Conservation (phyloP, 2,888 invertebrate species). For the Cephus nigrinus region DNA sequence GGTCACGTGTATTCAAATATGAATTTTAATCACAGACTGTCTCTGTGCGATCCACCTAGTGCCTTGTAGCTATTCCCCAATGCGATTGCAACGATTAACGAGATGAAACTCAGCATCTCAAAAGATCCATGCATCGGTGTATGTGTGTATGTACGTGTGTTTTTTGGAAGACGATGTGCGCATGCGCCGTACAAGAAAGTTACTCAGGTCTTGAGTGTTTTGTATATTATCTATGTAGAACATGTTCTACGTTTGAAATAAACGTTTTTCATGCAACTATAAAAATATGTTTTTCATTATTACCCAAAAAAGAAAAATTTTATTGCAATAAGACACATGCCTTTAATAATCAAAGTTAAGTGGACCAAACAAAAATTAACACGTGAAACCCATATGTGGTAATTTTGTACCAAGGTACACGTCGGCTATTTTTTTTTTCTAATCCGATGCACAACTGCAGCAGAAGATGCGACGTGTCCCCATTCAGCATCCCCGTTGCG, state of each 20-base stretch:
- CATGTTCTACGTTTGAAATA: constrained; percentile 59
- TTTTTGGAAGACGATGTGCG: constrained; percentile 18
- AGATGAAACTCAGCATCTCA: constrained; percentile 27
- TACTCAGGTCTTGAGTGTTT: constrained; percentile 55
- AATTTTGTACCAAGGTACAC: neutral
- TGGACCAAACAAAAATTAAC: neutral
- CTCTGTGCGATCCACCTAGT: constrained; percentile 55
- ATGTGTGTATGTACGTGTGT: neutral
- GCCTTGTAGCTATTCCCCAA: constrained; percentile 56
- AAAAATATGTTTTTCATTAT: neutral
- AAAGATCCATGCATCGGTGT: neutral
- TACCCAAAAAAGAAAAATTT: neutral
- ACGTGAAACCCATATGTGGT: neutral
- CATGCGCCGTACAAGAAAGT: constrained; percentile 10
- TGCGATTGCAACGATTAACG: constrained; percentile 34
- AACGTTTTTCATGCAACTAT: constrained; percentile 56
- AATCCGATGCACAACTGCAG: neutral
- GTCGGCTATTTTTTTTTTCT: neutral
- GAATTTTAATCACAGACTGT: constrained; percentile 30
- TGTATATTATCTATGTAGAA: constrained; percentile 53
- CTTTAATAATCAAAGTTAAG: neutral
- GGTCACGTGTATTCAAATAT: constrained; percentile 18
- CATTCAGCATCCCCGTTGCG: constrained; percentile 22
- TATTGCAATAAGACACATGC: neutral
- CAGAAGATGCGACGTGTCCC: constrained; percentile 23